These are phyloP conservation scores for Peromyscus polionotus DNA, from an alignment of 2,113 vertebrate species.

Conservation along the genomic window DNA sequence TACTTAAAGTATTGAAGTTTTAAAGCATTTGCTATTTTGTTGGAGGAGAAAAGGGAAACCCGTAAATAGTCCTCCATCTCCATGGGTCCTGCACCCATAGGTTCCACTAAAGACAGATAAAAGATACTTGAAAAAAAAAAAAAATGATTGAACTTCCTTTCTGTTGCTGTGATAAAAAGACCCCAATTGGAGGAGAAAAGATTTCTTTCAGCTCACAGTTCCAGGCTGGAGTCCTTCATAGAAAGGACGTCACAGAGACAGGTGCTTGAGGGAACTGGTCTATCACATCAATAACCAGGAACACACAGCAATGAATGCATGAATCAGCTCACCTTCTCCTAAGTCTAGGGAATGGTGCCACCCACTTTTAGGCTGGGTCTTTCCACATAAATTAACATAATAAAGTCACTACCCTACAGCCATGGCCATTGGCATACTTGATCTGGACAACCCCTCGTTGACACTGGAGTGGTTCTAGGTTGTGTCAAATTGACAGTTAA, in stretches of 20 bases:
- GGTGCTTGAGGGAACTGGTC: background rate
- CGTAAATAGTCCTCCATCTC: background rate
- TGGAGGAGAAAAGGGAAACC: background rate
- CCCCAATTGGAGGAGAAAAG: background rate
- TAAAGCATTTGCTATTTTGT: conserved; percentile 39
- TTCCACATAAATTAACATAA: background rate
- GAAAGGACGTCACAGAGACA: background rate
- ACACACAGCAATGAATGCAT: background rate
- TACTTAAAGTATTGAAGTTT: conserved; percentile 26
- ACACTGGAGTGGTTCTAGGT: background rate
- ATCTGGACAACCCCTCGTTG: background rate
- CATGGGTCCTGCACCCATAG: background rate
- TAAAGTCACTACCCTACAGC: background rate
- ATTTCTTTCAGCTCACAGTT: background rate
- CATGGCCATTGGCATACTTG: background rate
- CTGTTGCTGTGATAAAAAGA: background rate
- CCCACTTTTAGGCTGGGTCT: background rate
- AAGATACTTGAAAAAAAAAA: background rate
- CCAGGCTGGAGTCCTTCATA: background rate
- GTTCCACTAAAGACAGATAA: background rate
- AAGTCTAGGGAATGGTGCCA: background rate
- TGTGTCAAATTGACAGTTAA: background rate
- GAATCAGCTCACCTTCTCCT: background rate
- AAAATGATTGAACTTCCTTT: background rate
- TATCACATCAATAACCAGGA: background rate